Evolutionary conservation across 1,140 invertebrate genomes (phyloP).

Genomic region (Drosophila obscura): DNA sequence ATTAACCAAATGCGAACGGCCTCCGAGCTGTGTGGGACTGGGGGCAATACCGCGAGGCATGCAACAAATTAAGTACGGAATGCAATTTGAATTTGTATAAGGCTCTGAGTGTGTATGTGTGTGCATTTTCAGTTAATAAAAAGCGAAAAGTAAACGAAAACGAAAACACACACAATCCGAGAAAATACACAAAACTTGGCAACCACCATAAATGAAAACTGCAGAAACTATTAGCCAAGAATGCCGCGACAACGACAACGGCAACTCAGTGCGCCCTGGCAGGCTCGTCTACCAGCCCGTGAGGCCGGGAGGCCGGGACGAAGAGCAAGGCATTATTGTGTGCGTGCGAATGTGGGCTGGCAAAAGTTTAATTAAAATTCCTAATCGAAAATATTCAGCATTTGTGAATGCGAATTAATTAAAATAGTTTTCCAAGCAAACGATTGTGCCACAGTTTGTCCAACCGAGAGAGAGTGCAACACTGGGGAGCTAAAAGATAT

Average conservation of each 20-base stretch:
- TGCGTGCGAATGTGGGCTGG: constrained; percentile 51
- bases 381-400: constrained; percentile 81
- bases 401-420: constrained; percentile 81
- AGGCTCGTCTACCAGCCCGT: constrained; percentile 58
- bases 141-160: constrained; percentile 36
- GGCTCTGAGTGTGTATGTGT: constrained; percentile 2
- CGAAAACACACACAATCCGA: constrained; percentile 26
- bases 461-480: constrained; percentile 1
- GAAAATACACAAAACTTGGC: constrained; percentile 12
- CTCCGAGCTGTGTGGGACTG: constrained; percentile 19
- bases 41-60: constrained; percentile 55
- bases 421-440: constrained; percentile 77
- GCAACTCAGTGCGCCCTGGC: constrained; percentile 26
- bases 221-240: constrained; percentile 66
- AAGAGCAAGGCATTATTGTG: constrained; percentile 10
- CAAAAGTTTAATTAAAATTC: constrained; percentile 84
- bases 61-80: constrained; percentile 74
- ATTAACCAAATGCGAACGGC: constrained; percentile 37
- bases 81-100: constrained; percentile 46
- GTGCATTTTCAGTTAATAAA: constrained; percentile 51
- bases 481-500: not conserved
- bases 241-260: constrained; percentile 58
- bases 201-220: constrained; percentile 53
- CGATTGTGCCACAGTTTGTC: constrained; percentile 32
- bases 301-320: constrained; percentile 1